A percentile compares a stretch with the other conserved stretches of the same genome.
phyloP scores from a whole-genome alignment of 2,113 vertebrate genomes.

The Antigone vipio region DNA sequence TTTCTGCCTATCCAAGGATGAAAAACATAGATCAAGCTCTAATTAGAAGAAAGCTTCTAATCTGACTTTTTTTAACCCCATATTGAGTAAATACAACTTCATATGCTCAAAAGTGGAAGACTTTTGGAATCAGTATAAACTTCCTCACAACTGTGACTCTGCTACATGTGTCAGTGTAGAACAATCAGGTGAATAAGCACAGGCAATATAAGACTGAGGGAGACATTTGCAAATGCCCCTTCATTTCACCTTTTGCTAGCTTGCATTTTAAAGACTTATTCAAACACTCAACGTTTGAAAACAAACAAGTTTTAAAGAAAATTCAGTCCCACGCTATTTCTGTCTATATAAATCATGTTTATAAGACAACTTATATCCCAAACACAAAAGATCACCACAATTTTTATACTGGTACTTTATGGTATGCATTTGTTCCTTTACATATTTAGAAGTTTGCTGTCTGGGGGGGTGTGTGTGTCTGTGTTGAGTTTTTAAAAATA shows the following conservation, averaged over 20 bases:
- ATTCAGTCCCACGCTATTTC: neutral
- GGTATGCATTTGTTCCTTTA: neutral
- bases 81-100: neutral
- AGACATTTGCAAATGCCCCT: neutral
- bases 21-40: neutral
- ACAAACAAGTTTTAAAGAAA: neutral
- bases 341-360: neutral
- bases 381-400: neutral
- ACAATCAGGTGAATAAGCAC: neutral
- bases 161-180: neutral
- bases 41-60: neutral
- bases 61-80: neutral
- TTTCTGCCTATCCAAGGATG: neutral
- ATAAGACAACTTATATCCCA: neutral
- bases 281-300: neutral
- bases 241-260: neutral
- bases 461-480: neutral
- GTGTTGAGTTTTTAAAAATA: neutral
- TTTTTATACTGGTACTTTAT: neutral
- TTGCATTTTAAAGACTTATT: neutral
- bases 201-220: neutral
- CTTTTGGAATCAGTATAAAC: neutral
- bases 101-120: neutral
- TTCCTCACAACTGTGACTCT: neutral
- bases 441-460: neutral